Evolutionary conservation across 1,140 invertebrate species (phyloP), one percentile per base, ranked within the genome.

Genomic region (Cepaea nemoralis): DNA sequence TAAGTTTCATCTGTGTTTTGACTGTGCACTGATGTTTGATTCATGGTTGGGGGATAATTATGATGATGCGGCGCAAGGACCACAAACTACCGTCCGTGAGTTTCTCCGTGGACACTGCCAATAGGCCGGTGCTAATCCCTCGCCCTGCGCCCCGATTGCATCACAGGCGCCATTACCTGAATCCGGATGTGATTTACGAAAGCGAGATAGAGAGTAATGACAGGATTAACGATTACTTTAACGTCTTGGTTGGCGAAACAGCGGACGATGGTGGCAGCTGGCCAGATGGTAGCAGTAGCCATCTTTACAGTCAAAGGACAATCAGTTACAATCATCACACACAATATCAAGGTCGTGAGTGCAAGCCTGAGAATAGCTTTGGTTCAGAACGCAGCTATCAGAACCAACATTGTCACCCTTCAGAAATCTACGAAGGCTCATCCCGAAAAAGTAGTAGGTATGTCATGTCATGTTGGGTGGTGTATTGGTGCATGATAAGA

Each of bases 141-240:
- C 69, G 22, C 8, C 69, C 69, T 0, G 1, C 39, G 8, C 69
- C 22, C 37, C 40, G 27, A 12, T 22, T 70, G 19, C 55, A 35
- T 33, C 45, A 16, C 39, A n/a, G 42, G 39, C 22, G 67, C 10
- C 59, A 63, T 5, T 16, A 63, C 16, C 59, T 63, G 16, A 48
- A 42, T 14, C 77, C 33, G 33, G 45, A 70, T 40, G 66, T 50
- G 12, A 69, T 79, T 24, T 37, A 63, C 39, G 63, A 50, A 35
- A 27, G 77, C 42, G 77, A 79, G 42, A 27, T 27, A 22, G 55
- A 50, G 33, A 77, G 16, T 63, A 33, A 55, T 19, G 59, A 66
- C 10, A 37, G 24, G 3, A 50, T 1, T 1, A 33, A 5, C 16
- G 75, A 66, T 55, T 75, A 31, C 73, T 42, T 48, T 14, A 75